Evolutionary conservation across 2,113 vertebrate genomes (phyloP).

Genomic region (Heterotilapia buettikoferi): DNA sequence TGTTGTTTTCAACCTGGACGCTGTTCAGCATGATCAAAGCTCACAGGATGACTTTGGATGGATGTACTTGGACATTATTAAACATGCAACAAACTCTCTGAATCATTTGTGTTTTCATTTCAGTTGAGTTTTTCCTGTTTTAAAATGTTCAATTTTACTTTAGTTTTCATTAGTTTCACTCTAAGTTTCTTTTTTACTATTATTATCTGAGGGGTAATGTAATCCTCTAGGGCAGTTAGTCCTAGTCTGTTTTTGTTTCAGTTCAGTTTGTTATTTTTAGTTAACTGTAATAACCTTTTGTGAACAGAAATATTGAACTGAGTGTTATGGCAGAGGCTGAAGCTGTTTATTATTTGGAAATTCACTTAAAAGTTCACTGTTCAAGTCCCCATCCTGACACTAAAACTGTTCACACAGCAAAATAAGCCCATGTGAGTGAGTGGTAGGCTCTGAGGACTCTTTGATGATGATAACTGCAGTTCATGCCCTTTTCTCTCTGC

Average conservation of each 20-base stretch:
- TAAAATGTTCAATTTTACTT: background rate
- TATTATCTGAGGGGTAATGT: background rate
- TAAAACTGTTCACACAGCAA: background rate
- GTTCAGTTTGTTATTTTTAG: background rate
- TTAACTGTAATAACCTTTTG: background rate
- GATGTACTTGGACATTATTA: background rate
- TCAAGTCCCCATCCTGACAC: background rate
- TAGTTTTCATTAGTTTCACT: background rate
- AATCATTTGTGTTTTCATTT: background rate
- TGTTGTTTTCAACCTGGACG: background rate
- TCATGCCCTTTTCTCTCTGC: background rate
- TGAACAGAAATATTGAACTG: background rate
- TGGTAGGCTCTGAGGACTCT: background rate
- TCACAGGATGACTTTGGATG: background rate
- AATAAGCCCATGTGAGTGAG: background rate
- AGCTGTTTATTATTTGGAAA: background rate
- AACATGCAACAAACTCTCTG: background rate
- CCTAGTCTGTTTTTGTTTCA: background rate
- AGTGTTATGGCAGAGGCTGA: background rate
- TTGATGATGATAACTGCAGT: background rate
- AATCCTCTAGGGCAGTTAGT: background rate
- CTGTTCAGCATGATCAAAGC: background rate
- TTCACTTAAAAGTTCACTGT: background rate
- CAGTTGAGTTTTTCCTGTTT: background rate
- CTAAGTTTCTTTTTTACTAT: background rate